These are phyloP conservation scores for Thryonomys swinderianus DNA, from an alignment of 2,113 vertebrate genomes.

Conservation along the genomic window DNA sequence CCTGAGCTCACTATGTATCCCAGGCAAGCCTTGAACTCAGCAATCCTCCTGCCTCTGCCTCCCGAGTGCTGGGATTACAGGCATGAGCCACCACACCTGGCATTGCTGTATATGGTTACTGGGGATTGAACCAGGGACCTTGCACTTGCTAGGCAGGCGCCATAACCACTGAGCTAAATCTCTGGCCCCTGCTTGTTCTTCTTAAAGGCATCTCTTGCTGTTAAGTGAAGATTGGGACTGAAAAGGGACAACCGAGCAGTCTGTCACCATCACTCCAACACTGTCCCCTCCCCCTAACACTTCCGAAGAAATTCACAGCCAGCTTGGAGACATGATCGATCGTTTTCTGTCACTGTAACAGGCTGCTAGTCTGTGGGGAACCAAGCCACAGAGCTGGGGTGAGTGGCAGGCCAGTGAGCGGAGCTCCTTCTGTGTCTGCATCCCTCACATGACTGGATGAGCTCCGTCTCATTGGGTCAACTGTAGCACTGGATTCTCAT, in stretches of 20 bases:
- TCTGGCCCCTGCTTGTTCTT: background rate
- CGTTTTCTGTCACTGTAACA: background rate
- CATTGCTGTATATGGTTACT: too few relatives aligned
- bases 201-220: background rate
- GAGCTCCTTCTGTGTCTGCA: background rate
- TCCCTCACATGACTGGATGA: background rate
- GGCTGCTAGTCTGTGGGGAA: background rate
- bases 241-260: background rate
- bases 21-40: too few relatives aligned
- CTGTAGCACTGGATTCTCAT: background rate
- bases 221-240: background rate
- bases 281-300: background rate
- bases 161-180: too few relatives aligned
- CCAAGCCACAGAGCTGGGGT: background rate
- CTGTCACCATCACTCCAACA: background rate
- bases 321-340: background rate
- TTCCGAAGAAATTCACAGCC: background rate
- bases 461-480: background rate
- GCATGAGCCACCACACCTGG: too few relatives aligned
- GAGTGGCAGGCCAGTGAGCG: background rate
- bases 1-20: too few relatives aligned
- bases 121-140: too few relatives aligned
- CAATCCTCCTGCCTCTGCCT: too few relatives aligned
- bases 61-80: too few relatives aligned
- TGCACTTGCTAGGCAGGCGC: too few relatives aligned